phyloP scores from a whole-genome alignment of 2,113 vertebrate genomes.

The Epinephelus lanceolatus region DNA sequence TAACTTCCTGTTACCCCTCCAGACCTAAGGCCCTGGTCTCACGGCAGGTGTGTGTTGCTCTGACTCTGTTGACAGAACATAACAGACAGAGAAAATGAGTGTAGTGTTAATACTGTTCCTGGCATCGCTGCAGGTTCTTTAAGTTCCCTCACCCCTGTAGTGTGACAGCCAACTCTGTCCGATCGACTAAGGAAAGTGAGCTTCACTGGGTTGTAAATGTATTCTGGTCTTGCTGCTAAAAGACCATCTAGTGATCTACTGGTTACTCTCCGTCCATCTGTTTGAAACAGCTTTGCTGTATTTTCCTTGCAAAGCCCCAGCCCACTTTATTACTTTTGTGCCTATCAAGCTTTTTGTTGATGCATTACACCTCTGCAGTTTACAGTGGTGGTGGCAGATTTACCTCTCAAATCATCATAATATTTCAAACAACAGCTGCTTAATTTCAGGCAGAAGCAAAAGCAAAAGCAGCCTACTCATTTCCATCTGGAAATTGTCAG shows the following conservation, averaged over 20 bases:
- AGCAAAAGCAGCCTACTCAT: too few species aligned
- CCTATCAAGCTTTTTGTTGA: neutral
- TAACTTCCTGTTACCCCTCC: slow-evolving; percentile 8
- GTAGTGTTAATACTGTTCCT: neutral
- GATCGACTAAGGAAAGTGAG: neutral
- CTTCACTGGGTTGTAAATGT: neutral
- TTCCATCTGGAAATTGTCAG: neutral
- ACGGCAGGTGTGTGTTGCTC: neutral
- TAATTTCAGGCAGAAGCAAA: neutral
- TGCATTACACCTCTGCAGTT: neutral
- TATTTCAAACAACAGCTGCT: neutral
- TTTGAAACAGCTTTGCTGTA: neutral
- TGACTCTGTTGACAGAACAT: neutral
- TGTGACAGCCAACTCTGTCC: neutral
- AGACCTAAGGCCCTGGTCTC: neutral
- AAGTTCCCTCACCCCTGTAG: too few species aligned
- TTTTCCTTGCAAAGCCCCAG: too few species aligned
- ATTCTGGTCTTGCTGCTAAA: neutral
- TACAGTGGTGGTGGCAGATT: neutral
- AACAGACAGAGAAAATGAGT: neutral
- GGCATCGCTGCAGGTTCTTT: neutral
- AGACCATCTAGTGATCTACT: neutral
- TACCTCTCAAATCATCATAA: too few species aligned
- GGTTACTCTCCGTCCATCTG: neutral
- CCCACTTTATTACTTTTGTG: too few species aligned